These are phyloP conservation scores for Hippocampus abdominalis DNA, from an alignment of 2,113 vertebrate species.

Conservation along the genomic window DNA sequence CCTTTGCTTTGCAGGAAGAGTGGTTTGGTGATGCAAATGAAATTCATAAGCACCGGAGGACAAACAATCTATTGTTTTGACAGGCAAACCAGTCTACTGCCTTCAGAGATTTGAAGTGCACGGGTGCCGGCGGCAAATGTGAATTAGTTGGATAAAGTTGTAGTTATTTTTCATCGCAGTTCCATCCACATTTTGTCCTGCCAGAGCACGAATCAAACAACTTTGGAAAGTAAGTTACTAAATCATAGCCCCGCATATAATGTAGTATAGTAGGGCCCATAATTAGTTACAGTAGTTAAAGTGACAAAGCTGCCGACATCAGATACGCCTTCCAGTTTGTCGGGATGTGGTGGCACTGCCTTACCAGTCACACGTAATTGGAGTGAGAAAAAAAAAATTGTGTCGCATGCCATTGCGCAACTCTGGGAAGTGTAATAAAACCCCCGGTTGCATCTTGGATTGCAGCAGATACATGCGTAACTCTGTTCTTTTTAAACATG, in stretches of 20 bases:
- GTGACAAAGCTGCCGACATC: background rate
- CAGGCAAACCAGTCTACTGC: background rate
- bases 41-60: constrained; percentile 64
- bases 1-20: constrained; percentile 43
- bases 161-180: background rate
- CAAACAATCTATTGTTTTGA: constrained; percentile 50
- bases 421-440: constrained; percentile 14
- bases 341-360: background rate
- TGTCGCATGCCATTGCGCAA: background rate
- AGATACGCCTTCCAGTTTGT: background rate
- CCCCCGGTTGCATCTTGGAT: background rate
- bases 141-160: constrained; percentile 14
- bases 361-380: constrained; percentile 13
- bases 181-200: constrained; percentile 7
- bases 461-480: background rate
- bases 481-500: background rate
- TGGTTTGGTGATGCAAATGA: constrained; percentile 59
- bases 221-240: background rate
- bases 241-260: background rate
- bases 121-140: constrained; percentile 23
- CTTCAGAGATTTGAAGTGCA: constrained; percentile 24
- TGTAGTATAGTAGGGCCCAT: background rate
- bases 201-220: background rate
- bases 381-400: background rate
- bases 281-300: background rate